Evolutionary conservation across 1,140 invertebrate species (phyloP).

Genomic region (Drosophila subobscura): DNA sequence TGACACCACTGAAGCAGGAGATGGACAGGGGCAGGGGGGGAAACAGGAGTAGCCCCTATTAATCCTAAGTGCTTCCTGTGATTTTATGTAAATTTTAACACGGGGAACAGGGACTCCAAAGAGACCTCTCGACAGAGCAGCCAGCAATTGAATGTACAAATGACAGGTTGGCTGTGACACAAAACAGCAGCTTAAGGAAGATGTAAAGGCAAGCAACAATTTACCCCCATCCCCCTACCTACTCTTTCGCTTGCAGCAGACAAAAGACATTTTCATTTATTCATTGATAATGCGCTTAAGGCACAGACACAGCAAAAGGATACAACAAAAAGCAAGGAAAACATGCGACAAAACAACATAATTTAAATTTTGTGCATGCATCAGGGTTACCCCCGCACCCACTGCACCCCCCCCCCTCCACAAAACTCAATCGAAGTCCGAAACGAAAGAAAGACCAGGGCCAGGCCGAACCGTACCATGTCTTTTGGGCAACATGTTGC

Average conservation of each 20-base stretch:
- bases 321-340: constrained; percentile 43
- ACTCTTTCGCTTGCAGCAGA: background rate
- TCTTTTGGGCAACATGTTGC: constrained; percentile 68
- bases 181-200: constrained; percentile 76
- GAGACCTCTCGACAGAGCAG: background rate
- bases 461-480: no score
- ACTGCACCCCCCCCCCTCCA: background rate
- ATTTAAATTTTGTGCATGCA: constrained; percentile 82
- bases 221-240: constrained; percentile 43
- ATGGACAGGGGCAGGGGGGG: background rate
- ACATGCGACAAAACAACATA: constrained; percentile 83
- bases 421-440: constrained; percentile 7
- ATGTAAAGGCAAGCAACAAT: constrained; percentile 66
- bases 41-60: constrained; percentile 55
- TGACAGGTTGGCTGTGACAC: constrained; percentile 79
- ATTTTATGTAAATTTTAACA: constrained; percentile 78
- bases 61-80: constrained; percentile 82
- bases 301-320: constrained; percentile 3
- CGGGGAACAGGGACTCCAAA: constrained; percentile 2
- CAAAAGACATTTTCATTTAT: constrained; percentile 80
- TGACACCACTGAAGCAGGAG: background rate
- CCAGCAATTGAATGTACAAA: constrained; percentile 74
- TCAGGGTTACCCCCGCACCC: constrained; percentile 24
- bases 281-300: constrained; percentile 73
- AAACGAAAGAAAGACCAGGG: constrained; percentile 5